Base-by-base conservation (phyloP, 2,113 vertebrate species). In the Rhabdomys dilectus region DNA sequence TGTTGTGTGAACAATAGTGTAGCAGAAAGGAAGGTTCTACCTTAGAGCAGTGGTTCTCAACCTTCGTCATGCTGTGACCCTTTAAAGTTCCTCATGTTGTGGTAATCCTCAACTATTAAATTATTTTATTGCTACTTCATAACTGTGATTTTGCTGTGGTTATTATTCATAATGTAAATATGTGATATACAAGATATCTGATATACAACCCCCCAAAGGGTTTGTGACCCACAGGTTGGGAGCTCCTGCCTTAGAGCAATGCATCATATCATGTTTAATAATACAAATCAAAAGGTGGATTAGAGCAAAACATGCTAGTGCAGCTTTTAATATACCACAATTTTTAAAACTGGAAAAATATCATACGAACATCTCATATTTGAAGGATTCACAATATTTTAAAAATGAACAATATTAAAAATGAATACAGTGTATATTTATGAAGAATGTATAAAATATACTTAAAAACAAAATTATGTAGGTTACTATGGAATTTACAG, bases 371-470 rank as follows among this genome's bases (percentile, higher is more conserved):
- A 56, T 39, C 42, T 92, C 0, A 19, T 95, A 12, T 95, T 84
- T 96, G 60, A 95, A 92, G 70, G 1, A 7, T 9, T 82, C 75
- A 60, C 64, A 89, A n/a, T 95, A 58, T 42, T 66, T 62, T 93
- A 58, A 93, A 91, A 93, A 70, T 58, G 21, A 95, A 88, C 85
- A 97, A 36, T 19, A 91, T 75, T 75, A 93, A 95, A 82, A 34
- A 62, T 36, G 39, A 92, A 36, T 24, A 86, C 42, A 62, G 60
- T 51, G 29, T 62, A 17, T 56, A 60, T 75, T 17, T 75, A 64
- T 85, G 60, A 85, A 85, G 60, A 42, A 84, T 62, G n/a, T 62
- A 19, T 62, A 84, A 84, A 45, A 89, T 42, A 76, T 77, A 72
- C 90, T 81, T 66, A 36, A n/a, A 84, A 88, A 53, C 76, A 89